Base-by-base conservation (phyloP, 2,797 vertebrate species). In the Pogonophryne albipinna region DNA sequence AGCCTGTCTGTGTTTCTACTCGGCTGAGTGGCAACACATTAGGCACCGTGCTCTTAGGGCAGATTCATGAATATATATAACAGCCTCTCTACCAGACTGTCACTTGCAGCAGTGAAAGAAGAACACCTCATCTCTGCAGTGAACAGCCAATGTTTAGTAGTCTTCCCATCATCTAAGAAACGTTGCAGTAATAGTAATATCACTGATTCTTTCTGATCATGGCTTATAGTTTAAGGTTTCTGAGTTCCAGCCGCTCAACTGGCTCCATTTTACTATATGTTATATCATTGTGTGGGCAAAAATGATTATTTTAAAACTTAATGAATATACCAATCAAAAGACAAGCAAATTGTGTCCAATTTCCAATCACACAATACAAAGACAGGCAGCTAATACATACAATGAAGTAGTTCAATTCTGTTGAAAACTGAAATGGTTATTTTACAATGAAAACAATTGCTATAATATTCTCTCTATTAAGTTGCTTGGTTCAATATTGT, bases 51-150 rank as follows among this genome's bases (percentile, higher is more conserved):
- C 47, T 72, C 16, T 65, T 31, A 57, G 15, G 27, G 13, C 17
- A 27, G 14, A 65, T 50, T 74, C 55, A 68, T 69, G 16, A 66
- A 78, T 71, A 74, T 57, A 44, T 65, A 73, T 79, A 47, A 67
- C 14, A 60, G 50, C 2, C 34, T 16, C 1, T 68, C 56, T 60
- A 41, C 23, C 16, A 53, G 9, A 34, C 20, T 27, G 23, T 52
- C 23, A 38, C 27, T 50, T 11, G 10, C n/a, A 49, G 73, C 52
- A 44, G 19, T 38, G 19, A 63, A 46, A 55, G n/a, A 55, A 16
- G 65, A 56, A 66, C 34, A 7, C 34, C 8, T 38, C 34, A 38
- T 38, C 50, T 38, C 19, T 27, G 42, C 46, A 19, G 46, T 13
- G 38, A 42, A 1, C 11, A 6, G 23, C 3, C 2, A 4, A n/a